These are phyloP conservation scores for Chloroclystis v-ata DNA, from an alignment of 2,888 invertebrate genomes.

Conservation along the genomic window DNA sequence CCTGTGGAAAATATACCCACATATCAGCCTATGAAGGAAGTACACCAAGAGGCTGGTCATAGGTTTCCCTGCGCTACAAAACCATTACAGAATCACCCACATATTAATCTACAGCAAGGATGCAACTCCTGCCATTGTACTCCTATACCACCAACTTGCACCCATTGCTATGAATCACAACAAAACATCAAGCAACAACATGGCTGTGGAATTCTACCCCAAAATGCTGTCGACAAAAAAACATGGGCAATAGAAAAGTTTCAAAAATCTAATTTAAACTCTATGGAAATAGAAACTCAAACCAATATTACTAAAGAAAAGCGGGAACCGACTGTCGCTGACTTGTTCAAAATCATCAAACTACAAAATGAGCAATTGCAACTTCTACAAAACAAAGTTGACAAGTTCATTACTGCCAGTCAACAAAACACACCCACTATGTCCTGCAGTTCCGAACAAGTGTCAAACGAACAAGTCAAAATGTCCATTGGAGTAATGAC, in stretches of 20 bases:
- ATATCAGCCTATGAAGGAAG: conserved; percentile 9
- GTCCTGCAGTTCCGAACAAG: conserved; percentile 50
- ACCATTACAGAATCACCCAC: background rate
- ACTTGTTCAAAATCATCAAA: conserved; percentile 81
- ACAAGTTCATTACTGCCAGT: conserved; percentile 65
- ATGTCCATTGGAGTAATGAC: conserved; percentile 86
- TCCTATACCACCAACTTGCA: conserved; percentile 27
- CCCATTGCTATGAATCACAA: conserved; percentile 26
- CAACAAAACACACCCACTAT: conserved; percentile 41
- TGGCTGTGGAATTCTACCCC: conserved; percentile 28
- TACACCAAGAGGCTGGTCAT: conserved; percentile 10
- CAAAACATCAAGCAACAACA: conserved; percentile 28
- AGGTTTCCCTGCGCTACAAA: background rate
- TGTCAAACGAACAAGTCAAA: conserved; percentile 65
- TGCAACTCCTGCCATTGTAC: conserved; percentile 19
- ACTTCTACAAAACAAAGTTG: conserved; percentile 80
- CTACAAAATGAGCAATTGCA: conserved; percentile 83
- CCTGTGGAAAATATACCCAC: conserved; percentile 20
- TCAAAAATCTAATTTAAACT: conserved; percentile 44
- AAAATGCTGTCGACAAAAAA: conserved; percentile 58
- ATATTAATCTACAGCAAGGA: background rate
- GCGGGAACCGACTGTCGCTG: conserved; percentile 75
- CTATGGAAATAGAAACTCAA: conserved; percentile 52
- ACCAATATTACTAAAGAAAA: conserved; percentile 53
- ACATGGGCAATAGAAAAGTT: conserved; percentile 59